Evolutionary conservation across 2,888 invertebrate species (phyloP).

Genomic region (Pristionchus exspectatus): DNA sequence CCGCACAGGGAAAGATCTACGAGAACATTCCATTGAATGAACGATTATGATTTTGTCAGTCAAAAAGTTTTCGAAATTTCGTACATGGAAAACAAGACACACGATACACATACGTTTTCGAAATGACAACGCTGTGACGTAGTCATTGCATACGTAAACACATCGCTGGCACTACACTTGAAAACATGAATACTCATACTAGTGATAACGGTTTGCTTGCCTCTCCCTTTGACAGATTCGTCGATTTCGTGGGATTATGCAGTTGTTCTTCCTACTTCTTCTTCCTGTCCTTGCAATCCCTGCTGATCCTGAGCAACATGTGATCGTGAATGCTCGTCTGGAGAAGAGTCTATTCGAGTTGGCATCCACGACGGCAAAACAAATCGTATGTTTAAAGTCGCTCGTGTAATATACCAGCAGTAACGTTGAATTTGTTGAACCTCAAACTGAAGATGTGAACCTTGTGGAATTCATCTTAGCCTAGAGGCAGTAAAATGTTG

Average conservation of each 20-base stretch:
- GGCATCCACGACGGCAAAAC: neutral
- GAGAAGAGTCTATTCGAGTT: conserved; percentile 28
- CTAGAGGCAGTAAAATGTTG: neutral
- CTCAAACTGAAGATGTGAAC: neutral
- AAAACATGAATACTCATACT: neutral
- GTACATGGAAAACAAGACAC: neutral
- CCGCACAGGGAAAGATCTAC: neutral
- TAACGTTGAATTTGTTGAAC: neutral
- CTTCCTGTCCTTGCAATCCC: neutral
- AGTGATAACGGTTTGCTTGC: neutral
- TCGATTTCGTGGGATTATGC: neutral
- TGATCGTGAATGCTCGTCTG: neutral
- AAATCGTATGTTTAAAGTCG: neutral
- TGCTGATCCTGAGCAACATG: neutral
- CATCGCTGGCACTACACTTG: neutral
- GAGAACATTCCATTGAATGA: neutral
- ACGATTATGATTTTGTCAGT: neutral
- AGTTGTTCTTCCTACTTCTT: neutral
- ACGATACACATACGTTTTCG: neutral
- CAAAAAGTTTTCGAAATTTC: neutral
- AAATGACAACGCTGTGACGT: neutral
- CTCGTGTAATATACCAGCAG: neutral
- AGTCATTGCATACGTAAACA: neutral
- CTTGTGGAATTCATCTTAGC: neutral
- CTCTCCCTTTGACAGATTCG: neutral